Base-by-base conservation (phyloP, 2,888 invertebrate genomes). In the Caenorhabditis sp. region DNA sequence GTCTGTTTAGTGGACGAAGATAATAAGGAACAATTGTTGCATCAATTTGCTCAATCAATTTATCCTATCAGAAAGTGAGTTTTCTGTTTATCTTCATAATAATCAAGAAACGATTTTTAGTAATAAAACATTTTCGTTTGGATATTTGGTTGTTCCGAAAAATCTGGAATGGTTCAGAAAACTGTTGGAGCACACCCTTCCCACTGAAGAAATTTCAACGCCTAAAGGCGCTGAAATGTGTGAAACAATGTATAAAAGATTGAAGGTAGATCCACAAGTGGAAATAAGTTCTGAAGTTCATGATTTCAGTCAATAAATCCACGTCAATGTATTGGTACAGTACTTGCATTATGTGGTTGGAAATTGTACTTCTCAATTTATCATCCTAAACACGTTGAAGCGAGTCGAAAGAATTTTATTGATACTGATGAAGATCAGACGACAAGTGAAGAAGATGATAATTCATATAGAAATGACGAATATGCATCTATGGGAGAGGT, bases 361-460 rank as follows among this genome's bases (percentile, higher is more conserved):
- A 91, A 97, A 77, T 95, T 95, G 90, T 97, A 97, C 91, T 97
- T 95, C 90, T 97, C 95, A 89, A 95, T 99, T 91, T 99, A 96
- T 90, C 97, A 99, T 90, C 95, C 95, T 67, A 95, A 94, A 89
- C 95, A 95, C 89, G 93, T 72, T n/a, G 75, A 76, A n/a, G n/a
- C 70, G 17, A 78, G 74, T 50, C 63, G 74, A 3, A 63, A 67
- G 0, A 67, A 69, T 38, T 70, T 74, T 43, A 63, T 70, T 23
- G 74, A 67, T 57, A 70, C 64, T 2, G 74, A 74, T 50, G 74
- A 74, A 21, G 70, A 74, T 14, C 21, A 54, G 14, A 64, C 68
- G 26, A 63, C 12, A 1, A 63, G 63, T 23, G 63, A 57, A 12
- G 63, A 67, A 43, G 63, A 69, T 57, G 69, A 74, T 21, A 69